Percentiles rank a stretch among this genome's conserved stretches.
Conservation (phyloP, 2,797 vertebrate species). For the Meda fulgida region DNA sequence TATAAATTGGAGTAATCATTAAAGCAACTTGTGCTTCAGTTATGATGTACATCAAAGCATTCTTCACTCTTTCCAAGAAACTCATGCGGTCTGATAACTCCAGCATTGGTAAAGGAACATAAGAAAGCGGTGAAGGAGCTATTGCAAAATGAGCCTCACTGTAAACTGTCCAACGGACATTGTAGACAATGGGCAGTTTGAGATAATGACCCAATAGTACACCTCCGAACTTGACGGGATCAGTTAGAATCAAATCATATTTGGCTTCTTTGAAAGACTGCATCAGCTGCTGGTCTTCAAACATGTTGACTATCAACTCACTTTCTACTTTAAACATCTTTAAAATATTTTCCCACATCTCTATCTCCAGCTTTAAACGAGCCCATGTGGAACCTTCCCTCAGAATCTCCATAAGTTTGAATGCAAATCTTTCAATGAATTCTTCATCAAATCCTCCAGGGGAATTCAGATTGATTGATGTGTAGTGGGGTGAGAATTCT, state of each 20-base stretch:
- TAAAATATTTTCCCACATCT: constrained; percentile 31
- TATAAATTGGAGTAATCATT: constrained; percentile 35
- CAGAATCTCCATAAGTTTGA: constrained; percentile 37
- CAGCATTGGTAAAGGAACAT: constrained; percentile 52
- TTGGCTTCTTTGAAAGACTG: constrained; percentile 49
- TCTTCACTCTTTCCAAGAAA: constrained; percentile 53
- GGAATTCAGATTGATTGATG: no score
- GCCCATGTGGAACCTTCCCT: constrained; percentile 40
- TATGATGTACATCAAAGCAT: constrained; percentile 46
- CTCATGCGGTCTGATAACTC: constrained; percentile 58
- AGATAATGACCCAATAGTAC: constrained; percentile 50
- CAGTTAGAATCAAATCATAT: constrained; percentile 57
- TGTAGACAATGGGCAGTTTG: constrained; percentile 56
- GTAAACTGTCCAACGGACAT: constrained; percentile 55
- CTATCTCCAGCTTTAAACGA: constrained; percentile 45
- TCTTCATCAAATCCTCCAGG: constrained; percentile 22
- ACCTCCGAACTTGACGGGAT: constrained; percentile 51
- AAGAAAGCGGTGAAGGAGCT: constrained; percentile 62
- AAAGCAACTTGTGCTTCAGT: constrained; percentile 32
- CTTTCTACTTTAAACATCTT: constrained; percentile 44
- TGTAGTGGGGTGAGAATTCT: no score
- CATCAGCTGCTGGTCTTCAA: constrained; percentile 50
- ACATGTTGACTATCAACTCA: constrained; percentile 34
- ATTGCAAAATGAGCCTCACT: constrained; percentile 57
- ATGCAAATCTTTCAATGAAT: neutral